phyloP scores from a whole-genome alignment of 2,797 vertebrate species.

The Melanotaenia boesemani region DNA sequence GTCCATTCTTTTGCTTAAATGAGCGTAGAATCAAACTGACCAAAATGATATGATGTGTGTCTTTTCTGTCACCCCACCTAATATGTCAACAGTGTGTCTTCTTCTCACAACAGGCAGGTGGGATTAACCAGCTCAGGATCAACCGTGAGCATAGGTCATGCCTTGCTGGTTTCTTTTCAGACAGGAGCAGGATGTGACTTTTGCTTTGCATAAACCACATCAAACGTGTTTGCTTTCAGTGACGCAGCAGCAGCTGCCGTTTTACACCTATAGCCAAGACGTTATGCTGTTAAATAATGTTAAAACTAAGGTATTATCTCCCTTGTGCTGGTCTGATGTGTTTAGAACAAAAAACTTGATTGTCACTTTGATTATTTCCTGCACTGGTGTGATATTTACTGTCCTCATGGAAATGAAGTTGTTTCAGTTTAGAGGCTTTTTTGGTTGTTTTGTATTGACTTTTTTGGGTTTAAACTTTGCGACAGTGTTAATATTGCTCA shows the following conservation, averaged over 20 bases:
- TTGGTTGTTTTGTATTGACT: no score
- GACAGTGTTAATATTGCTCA: no score
- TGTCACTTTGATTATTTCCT: no score
- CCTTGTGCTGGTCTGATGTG: neutral
- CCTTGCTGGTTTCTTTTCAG: neutral
- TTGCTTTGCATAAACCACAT: slow-evolving; percentile 13
- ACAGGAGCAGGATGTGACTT: slow-evolving; percentile 51
- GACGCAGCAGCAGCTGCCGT: neutral
- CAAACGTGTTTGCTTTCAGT: neutral
- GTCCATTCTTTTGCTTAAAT: neutral
- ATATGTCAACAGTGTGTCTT: slow-evolving; percentile 51
- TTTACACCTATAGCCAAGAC: neutral
- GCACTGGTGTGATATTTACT: no score
- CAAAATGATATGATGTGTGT: neutral
- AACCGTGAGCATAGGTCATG: slow-evolving; percentile 11
- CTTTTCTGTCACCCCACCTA: slow-evolving; percentile 26
- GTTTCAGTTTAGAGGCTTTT: no score
- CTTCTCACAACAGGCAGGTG: neutral
- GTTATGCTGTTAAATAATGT: neutral
- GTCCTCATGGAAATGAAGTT: no score
- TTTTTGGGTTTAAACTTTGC: no score
- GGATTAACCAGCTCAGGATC: slow-evolving; percentile 32
- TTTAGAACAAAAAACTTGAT: no score
- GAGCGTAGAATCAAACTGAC: slow-evolving; percentile 10
- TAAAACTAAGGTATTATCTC: neutral